These are phyloP conservation scores for Hoplostethus mediterraneus DNA, from an alignment of 2,797 vertebrate genomes.

Conservation along the genomic window DNA sequence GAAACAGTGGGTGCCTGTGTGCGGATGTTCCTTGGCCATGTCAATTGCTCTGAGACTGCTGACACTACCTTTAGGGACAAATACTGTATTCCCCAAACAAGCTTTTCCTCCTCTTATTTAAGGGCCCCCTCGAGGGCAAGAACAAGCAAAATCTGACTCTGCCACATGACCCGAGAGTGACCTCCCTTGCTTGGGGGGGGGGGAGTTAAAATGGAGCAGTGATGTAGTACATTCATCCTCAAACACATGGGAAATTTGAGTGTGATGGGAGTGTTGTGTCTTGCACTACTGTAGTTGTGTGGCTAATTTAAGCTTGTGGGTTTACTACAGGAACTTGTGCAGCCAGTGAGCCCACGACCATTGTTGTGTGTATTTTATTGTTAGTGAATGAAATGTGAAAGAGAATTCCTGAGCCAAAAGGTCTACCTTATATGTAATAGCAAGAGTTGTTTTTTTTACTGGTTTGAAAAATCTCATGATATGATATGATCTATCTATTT, in stretches of 20 bases:
- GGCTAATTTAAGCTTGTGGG: background rate
- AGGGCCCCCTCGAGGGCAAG: constrained; percentile 44
- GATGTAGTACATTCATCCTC: constrained; percentile 17
- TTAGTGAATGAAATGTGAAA: background rate
- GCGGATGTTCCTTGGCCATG: constrained; percentile 61
- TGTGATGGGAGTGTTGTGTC: background rate
- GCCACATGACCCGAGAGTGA: constrained; percentile 42
- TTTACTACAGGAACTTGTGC: background rate
- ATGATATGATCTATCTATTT: background rate
- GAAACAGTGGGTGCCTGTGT: constrained; percentile 37
- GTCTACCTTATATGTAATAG: background rate
- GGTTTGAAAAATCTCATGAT: background rate
- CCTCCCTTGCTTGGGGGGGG: constrained; percentile 12
- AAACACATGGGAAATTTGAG: background rate
- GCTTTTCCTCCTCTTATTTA: constrained; percentile 63
- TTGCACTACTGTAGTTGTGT: constrained; percentile 1
- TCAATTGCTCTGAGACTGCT: constrained; percentile 60
- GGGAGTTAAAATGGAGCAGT: constrained; percentile 39
- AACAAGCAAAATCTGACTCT: constrained; percentile 56
- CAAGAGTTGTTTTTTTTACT: background rate
- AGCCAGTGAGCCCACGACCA: background rate
- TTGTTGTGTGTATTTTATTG: no score
- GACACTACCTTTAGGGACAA: constrained; percentile 55
- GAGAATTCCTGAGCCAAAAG: background rate
- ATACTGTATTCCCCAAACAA: constrained; percentile 64